Conservation (phyloP, 2,113 vertebrate species). For the Boulengeromyrus knoepffleri region DNA sequence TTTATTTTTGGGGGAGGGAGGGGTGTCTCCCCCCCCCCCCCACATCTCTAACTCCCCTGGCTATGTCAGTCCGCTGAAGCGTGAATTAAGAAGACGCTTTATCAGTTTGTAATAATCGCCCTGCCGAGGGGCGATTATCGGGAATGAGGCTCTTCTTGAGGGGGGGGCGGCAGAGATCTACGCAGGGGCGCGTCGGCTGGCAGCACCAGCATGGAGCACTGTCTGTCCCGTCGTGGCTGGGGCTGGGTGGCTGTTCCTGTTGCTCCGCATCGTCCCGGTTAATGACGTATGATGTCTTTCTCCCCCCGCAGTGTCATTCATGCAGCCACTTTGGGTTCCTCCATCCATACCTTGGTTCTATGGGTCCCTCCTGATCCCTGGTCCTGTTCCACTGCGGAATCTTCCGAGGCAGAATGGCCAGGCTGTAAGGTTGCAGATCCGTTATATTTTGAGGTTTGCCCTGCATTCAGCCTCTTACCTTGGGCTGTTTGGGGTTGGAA, state of each 20-base stretch:
- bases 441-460: neutral
- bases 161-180: conserved; percentile 3
- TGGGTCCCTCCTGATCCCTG: neutral
- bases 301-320: neutral
- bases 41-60: neutral
- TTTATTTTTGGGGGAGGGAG: neutral
- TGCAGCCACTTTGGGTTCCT: neutral
- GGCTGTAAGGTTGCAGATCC: neutral
- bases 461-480: neutral
- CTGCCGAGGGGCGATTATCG: conserved; percentile 50
- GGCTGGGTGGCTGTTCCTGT: neutral
- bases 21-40: neutral
- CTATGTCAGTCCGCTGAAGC: neutral
- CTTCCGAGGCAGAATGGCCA: neutral
- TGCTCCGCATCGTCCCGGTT: neutral
- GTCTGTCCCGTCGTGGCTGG: neutral
- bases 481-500: neutral
- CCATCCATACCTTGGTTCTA: neutral
- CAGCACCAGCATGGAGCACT: neutral
- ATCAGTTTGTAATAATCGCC: conserved; percentile 48
- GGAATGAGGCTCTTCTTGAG: conserved; percentile 43
- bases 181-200: neutral
- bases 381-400: neutral
- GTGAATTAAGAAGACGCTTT: conserved; percentile 36
- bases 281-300: neutral